Base-by-base conservation (phyloP, 2,797 vertebrate genomes). In the Sciurus carolinensis region DNA sequence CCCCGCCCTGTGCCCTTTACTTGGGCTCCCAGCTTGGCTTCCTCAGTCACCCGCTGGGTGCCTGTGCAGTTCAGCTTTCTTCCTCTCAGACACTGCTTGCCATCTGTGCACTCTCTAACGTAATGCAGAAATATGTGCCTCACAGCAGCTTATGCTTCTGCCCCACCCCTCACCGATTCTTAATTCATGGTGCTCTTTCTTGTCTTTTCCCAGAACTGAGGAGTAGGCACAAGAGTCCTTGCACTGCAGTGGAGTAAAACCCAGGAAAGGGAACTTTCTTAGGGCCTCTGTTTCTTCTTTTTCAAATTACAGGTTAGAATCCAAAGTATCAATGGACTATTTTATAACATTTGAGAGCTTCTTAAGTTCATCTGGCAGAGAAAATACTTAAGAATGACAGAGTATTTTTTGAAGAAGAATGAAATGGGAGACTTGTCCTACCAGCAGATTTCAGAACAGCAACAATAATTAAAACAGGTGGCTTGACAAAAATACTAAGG, bases 401-500 rank as follows among this genome's bases (percentile, higher is more conserved):
- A 87, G 72, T 52, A 11, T 44, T 54, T 50, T 77, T 93, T 86
- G 24, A 42, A 87, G 62, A 92, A 62, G 28, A 86, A 86, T 57
- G 52, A 88, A 87, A 52, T 42, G 17, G 3, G 17, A 76, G 52
- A 80, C 54, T 66, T 50, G 36, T 90, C 30, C 76, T n/a, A 50
- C 47, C 64, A 67, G 57, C 67, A 92, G 69, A 59, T 79, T 94
- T 42, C 72, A 96, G 86, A 84, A 64, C 17, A 47, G 64, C 47
- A 39, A 3, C 50, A 84, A 44, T 44, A 87, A 91, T 80, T 87
- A 90, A 93, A 91, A 75, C 15, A 15, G 28, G 24, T 54, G 54
- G 7, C 47, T 82, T 90, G 24, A 36, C 47, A 47, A 90, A 73
- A 76, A 59, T 28, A 24, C 50, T 26, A 67, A 64, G 54, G 50